Conservation (phyloP, 2,797 vertebrate genomes). For the Petrocephalus schoutedeni region DNA sequence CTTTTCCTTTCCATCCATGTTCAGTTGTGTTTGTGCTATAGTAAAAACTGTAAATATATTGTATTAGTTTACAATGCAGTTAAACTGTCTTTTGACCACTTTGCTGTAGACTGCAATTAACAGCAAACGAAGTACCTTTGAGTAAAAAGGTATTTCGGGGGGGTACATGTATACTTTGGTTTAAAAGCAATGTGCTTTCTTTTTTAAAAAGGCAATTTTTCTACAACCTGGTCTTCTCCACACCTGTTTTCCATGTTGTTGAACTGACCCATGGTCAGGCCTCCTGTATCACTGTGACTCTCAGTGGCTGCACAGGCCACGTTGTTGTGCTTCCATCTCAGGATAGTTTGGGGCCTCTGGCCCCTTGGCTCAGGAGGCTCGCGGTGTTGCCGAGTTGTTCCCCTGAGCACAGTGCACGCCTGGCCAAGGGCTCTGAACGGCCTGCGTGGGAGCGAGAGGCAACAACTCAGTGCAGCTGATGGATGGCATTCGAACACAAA, state of each 20-base stretch:
- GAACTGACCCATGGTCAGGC: slow-evolving; percentile 39
- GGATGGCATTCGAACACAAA: slow-evolving; percentile 26
- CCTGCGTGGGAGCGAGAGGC: slow-evolving; percentile 25
- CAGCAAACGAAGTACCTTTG: slow-evolving; percentile 24
- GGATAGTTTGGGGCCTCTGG: slow-evolving; percentile 18
- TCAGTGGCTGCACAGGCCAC: slow-evolving; percentile 12
- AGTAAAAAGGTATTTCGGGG: slow-evolving; percentile 20
- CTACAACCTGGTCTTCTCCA: slow-evolving; percentile 27
- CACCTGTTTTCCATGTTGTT: slow-evolving; percentile 23
- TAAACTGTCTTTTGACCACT: slow-evolving; percentile 45
- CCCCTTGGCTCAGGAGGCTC: not conserved
- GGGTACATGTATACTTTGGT: slow-evolving; percentile 23
- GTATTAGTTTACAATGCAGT: slow-evolving; percentile 48
- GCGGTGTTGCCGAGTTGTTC: not conserved
- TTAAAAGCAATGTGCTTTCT: slow-evolving; percentile 28
- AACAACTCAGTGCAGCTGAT: slow-evolving; percentile 27
- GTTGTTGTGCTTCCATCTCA: not conserved
- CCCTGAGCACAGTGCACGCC: slow-evolving; percentile 22
- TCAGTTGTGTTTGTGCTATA: slow-evolving; percentile 47
- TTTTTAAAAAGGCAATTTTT: slow-evolving; percentile 18
- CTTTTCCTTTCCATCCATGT: slow-evolving; percentile 47
- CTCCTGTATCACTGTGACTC: slow-evolving; percentile 24
- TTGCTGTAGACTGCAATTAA: slow-evolving; percentile 53
- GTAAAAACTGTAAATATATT: slow-evolving; percentile 56
- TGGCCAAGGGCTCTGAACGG: not conserved